Evolutionary conservation across 2,113 vertebrate genomes (phyloP), one percentile per base, ranked within the genome.

Genomic region (Stegostoma tigrinum): DNA sequence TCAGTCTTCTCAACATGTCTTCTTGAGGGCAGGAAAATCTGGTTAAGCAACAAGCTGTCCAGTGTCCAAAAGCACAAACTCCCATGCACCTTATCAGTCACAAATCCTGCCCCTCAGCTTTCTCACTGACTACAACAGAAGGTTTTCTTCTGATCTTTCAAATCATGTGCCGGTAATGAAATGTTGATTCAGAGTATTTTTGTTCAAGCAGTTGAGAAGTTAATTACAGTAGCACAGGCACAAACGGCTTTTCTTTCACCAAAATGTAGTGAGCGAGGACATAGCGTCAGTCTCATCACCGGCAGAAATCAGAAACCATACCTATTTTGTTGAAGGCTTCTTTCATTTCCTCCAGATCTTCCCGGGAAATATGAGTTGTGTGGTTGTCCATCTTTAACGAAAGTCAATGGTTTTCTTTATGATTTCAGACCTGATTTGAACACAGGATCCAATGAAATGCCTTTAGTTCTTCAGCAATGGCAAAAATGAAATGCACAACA

Each of bases 271-370:
- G 61, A n/a, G 17, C 8, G 30, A 19, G 66, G 87, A n/a, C 61
- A n/a, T n/a, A 91, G 61, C n/a, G 34, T 38, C 48, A 52, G 10
- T 95, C 5, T 48, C 2, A 72, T 72, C 52, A 66, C 48, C 48
- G 1, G 48, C 45, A 72, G 24, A 45, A 48, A 48, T 48, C 23
- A 14, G 24, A 75, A 95, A 96, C 91, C 97, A 86, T 96, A 99
- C 99, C 99, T 91, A 99, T 99, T 98, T 98, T 99, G 96, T 97
- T 96, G 96, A 99, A 99, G 24, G 99, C 99, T 96, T 99, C 98
- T 96, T 97, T 97, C 45, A 99, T 97, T 0, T 99, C 99, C 87
- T 99, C 98, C 96, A 99, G 98, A 96, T 99, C 98, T 64, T 99
- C 99, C 96, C 98, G 97, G 96, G 99, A 98, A 96, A 99, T 98